Conservation (phyloP, 1,140 invertebrate species). For the Araneus ventricosus region DNA sequence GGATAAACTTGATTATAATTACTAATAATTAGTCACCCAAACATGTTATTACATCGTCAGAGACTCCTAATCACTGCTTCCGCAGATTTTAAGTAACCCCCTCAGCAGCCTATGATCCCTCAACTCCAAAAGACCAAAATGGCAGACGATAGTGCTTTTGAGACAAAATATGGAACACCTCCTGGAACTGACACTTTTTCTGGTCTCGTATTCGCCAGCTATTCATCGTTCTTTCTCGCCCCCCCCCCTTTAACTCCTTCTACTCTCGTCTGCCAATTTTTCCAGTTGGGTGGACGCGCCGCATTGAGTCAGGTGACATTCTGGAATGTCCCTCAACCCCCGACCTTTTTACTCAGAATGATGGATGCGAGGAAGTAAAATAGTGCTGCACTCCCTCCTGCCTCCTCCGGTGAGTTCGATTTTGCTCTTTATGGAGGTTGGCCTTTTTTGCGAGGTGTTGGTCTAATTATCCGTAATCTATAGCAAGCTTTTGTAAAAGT, state of each 20-base stretch:
- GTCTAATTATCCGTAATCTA: too few relatives aligned
- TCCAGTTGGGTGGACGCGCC: conserved; percentile 38
- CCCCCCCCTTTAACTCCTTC: neutral
- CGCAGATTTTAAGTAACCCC: conserved; percentile 24
- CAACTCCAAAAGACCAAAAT: conserved; percentile 12
- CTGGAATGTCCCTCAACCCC: conserved; percentile 37
- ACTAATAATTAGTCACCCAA: neutral
- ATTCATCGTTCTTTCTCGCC: conserved; percentile 39
- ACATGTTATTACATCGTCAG: neutral
- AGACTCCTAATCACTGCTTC: neutral
- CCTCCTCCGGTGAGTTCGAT: neutral
- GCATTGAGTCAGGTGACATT: conserved; percentile 63
- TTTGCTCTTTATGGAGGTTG: neutral
- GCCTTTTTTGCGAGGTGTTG: neutral
- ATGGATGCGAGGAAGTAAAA: conserved; percentile 43
- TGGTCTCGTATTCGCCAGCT: neutral
- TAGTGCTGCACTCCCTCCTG: conserved; percentile 1
- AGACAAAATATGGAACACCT: conserved; percentile 48
- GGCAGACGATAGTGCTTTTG: conserved; percentile 17
- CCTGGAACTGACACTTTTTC: conserved; percentile 61
- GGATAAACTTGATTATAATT: neutral
- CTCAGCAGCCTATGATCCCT: neutral
- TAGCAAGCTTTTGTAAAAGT: too few relatives aligned
- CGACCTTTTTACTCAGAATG: conserved; percentile 60
- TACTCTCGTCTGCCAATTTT: conserved; percentile 41